Base-by-base conservation (phyloP, 2,888 invertebrate genomes). In the Caenorhabditis virilis region DNA sequence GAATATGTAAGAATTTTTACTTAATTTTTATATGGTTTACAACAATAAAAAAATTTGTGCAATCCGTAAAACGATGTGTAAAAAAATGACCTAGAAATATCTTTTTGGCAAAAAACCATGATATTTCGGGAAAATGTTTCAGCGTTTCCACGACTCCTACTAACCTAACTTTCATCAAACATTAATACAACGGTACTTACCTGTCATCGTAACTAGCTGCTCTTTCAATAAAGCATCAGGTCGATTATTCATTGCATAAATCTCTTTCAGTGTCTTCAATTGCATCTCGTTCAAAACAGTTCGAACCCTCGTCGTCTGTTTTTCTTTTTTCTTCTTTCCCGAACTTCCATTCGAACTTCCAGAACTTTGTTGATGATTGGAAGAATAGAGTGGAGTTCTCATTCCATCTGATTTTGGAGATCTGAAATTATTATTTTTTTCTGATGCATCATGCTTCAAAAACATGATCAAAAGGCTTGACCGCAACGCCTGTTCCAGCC, bases 151-250 rank as follows among this genome's bases (percentile, higher is more conserved):
- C n/a, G n/a, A n/a, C n/a, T n/a, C n/a, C n/a, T n/a, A n/a, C n/a
- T n/a, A n/a, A n/a, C n/a, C n/a, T n/a, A n/a, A n/a, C n/a, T n/a
- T n/a, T n/a, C n/a, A n/a, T n/a, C n/a, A n/a, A n/a, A n/a, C n/a
- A n/a, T n/a, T n/a, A n/a, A n/a, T n/a, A 27, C 13, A 36, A 16
- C 15, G 3, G 5, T 22, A n/a, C 36, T 35, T 20, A 58, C 68
- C 90, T 16, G 98, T 98, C 95, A 97, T 95, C 86, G 98, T 97
- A 39, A 95, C 95, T 68, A 98, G 88, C 85, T 97, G 95, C 85
- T 98, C 98, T 87, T 98, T 98, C 93, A 95, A 94, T 66, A 97
- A 88, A 38, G 98, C 97, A 86, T 98, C 98, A 36, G 98, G 98
- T 50, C 98, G 88, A 58, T 97, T 95, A 87, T 98, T 98, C 57